A percentile compares a stretch with the other conserved stretches of the same genome.
Conservation (phyloP, 64 coral and sea anemone species). For the Cladopsammia gracilis region DNA sequence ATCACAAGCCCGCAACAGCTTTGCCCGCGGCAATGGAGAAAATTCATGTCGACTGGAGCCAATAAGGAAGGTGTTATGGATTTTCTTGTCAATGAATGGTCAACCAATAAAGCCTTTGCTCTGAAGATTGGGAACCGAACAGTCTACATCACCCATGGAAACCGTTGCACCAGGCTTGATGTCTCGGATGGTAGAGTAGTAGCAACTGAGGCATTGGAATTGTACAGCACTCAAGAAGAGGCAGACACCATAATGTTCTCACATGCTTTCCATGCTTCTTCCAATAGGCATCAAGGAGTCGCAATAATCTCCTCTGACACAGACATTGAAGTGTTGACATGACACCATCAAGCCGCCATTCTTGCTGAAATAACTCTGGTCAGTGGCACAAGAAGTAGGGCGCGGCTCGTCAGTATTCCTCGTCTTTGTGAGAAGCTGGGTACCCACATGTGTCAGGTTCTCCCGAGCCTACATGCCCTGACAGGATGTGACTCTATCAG, state of each 20-base stretch:
- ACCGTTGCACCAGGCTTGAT: background rate
- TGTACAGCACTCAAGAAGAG: conserved; percentile 53
- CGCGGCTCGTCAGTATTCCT: conserved; percentile 12
- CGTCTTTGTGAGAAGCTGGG: conserved; percentile 25
- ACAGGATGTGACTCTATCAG: conserved; percentile 25
- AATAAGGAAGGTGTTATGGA: conserved; percentile 30
- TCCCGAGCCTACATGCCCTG: conserved; percentile 42
- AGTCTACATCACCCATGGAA: conserved; percentile 31
- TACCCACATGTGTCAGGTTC: background rate
- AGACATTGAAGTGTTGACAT: conserved; percentile 35
- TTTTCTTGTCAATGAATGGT: conserved; percentile 29
- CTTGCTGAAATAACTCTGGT: too few relatives aligned
- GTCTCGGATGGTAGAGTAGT: too few relatives aligned
- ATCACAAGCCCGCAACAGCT: conserved; percentile 49
- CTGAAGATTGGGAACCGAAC: conserved; percentile 8
- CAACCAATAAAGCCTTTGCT: conserved; percentile 12
- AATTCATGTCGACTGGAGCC: conserved; percentile 39
- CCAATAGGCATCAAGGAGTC: background rate
- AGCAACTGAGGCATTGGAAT: background rate
- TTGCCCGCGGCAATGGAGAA: conserved; percentile 61
- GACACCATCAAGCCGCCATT: too few relatives aligned
- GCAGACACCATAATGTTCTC: conserved; percentile 37
- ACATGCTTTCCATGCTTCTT: conserved; percentile 26
- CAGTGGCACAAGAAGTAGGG: conserved; percentile 26
- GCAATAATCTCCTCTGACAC: conserved; percentile 35